Conservation (phyloP, 2,113 vertebrate species). For the Bufo gargarizans region DNA sequence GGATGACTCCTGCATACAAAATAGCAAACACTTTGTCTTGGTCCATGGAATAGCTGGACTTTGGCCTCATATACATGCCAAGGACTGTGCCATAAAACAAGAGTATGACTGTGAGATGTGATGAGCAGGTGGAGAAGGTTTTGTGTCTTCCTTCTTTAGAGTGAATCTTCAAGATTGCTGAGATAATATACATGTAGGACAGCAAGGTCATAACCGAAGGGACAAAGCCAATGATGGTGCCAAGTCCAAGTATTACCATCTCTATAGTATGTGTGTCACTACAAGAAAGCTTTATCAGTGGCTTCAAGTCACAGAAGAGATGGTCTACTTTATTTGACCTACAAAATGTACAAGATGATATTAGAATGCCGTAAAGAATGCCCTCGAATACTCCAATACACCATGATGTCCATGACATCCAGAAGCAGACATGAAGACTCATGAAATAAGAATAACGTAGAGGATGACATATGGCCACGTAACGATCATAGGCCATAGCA, state of each 20-base stretch:
- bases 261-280: neutral
- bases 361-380: conserved; percentile 56
- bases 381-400: conserved; percentile 60
- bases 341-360: conserved; percentile 64
- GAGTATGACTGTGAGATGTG: conserved; percentile 33
- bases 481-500: conserved; percentile 63
- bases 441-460: conserved; percentile 40
- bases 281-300: conserved; percentile 67
- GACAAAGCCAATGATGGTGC: conserved; percentile 3
- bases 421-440: conserved; percentile 47
- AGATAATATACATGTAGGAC: conserved; percentile 15
- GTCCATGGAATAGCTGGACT: neutral
- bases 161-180: conserved; percentile 8
- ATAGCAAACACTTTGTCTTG: conserved; percentile 13
- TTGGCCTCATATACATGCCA: neutral
- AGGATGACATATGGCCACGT: conserved; percentile 37
- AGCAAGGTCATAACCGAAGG: neutral
- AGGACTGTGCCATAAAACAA: conserved; percentile 33
- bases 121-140: conserved; percentile 26
- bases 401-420: conserved; percentile 60
- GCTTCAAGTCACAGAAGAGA: conserved; percentile 63
- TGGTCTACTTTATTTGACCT: conserved; percentile 26
- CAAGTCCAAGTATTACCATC: neutral
- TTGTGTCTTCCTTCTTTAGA: conserved; percentile 1
- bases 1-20: neutral